Evolutionary conservation across 1,140 invertebrate genomes (phyloP).

Genomic region (Hestina assimilis): DNA sequence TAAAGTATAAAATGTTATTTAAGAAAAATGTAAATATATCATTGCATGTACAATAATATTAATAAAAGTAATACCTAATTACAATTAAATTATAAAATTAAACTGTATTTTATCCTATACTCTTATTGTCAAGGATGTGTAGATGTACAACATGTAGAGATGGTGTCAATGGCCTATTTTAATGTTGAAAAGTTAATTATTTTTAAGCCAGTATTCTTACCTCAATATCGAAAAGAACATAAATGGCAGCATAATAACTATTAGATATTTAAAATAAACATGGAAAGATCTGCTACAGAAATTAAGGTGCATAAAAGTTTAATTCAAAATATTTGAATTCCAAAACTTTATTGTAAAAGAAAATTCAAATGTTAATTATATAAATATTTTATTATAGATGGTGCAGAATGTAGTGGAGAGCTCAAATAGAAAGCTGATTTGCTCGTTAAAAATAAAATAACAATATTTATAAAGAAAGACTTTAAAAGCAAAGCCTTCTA

Average conservation of each 20-base stretch:
- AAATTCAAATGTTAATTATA: conserved; percentile 11
- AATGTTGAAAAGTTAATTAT: conserved; percentile 15
- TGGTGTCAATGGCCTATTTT: conserved; percentile 22
- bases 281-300: background rate
- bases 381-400: conserved; percentile 9
- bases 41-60: conserved; percentile 24
- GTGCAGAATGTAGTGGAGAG: conserved; percentile 11
- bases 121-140: background rate
- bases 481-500: conserved; percentile 1
- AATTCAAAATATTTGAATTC: background rate
- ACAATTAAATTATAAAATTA: conserved; percentile 12
- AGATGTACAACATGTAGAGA: conserved; percentile 2
- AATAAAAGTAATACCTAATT: conserved; percentile 11
- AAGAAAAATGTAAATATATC: conserved; percentile 18
- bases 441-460: conserved; percentile 3
- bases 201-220: conserved; percentile 20
- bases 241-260: background rate
- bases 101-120: conserved; percentile 8
- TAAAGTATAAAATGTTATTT: background rate
- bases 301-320: background rate
- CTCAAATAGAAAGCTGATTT: conserved; percentile 9
- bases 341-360: conserved; percentile 2
- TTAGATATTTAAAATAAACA: conserved; percentile 13
- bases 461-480: background rate
- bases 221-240: conserved; percentile 4